Percentiles rank a stretch among this genome's conserved stretches.
These are phyloP conservation scores for Nymphalis polychloros DNA, from an alignment of 2,888 invertebrate genomes.

Conservation along the genomic window DNA sequence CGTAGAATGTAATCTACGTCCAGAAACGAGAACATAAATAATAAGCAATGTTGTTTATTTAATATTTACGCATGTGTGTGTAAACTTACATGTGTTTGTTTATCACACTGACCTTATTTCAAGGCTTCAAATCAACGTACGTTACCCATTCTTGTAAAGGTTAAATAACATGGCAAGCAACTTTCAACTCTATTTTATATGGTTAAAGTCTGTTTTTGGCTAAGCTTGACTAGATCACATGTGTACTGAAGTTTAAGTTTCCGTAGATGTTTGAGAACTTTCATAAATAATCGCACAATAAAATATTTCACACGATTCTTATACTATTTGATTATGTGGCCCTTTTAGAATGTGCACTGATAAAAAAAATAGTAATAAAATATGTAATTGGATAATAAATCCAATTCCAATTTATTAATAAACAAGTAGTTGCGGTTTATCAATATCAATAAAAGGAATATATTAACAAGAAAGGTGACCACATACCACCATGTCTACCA, in stretches of 20 bases:
- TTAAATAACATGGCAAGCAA: conserved; percentile 46
- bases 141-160: conserved; percentile 66
- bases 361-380: no score
- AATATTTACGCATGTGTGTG: not conserved
- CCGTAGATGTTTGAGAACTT: conserved; percentile 24
- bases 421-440: no score
- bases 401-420: no score
- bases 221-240: conserved; percentile 17
- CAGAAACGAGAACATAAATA: no score
- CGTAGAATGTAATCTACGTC: no score
- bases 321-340: not conserved
- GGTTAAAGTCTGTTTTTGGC: conserved; percentile 40
- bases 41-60: no score
- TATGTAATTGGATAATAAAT: no score
- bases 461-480: no score
- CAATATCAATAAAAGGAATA: no score
- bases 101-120: conserved; percentile 42
- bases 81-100: conserved; percentile 5
- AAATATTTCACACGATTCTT: not conserved
- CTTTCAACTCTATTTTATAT: conserved; percentile 42
- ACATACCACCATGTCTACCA: no score
- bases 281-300: conserved; percentile 11
- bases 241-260: conserved; percentile 28
- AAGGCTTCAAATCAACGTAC: conserved; percentile 48
- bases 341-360: no score